phyloP scores from a whole-genome alignment of 1,140 invertebrate species.

The Drosophila azteca region DNA sequence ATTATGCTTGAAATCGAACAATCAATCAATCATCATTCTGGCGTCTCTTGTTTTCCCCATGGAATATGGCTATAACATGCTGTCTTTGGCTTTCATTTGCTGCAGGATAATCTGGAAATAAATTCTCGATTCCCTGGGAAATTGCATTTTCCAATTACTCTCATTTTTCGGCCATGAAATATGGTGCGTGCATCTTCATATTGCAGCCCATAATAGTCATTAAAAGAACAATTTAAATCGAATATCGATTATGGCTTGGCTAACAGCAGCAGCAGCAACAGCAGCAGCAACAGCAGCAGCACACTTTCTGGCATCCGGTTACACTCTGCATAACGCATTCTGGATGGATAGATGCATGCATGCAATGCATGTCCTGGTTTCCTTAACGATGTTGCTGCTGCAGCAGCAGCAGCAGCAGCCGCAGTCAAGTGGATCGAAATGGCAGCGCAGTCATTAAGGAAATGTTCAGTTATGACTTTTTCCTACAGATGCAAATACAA shows the following conservation, averaged over 20 bases:
- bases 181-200: conserved; percentile 4
- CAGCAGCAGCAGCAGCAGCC: too few species aligned
- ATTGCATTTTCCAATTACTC: conserved; percentile 38
- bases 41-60: not conserved
- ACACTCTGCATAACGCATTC: conserved; percentile 7
- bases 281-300: not conserved
- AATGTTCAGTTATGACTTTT: conserved; percentile 74
- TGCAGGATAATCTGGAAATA: not conserved
- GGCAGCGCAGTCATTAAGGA: conserved; percentile 47
- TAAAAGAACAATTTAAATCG: conserved; percentile 55
- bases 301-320: conserved; percentile 43
- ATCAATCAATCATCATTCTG: conserved; percentile 27
- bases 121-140: conserved; percentile 21
- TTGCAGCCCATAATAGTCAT: conserved; percentile 30
- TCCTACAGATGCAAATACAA: conserved; percentile 49
- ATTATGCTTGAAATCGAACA: conserved; percentile 14
- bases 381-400: too few species aligned
- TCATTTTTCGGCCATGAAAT: conserved; percentile 27
- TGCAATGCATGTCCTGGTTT: conserved; percentile 21
- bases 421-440: conserved; percentile 28
- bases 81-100: too few species aligned
- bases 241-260: conserved; percentile 49
- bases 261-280: not conserved
- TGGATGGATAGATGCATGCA: too few species aligned
- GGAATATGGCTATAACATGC: too few species aligned